phyloP scores from a whole-genome alignment of 2,888 invertebrate genomes.

The Druceiella hillmani region DNA sequence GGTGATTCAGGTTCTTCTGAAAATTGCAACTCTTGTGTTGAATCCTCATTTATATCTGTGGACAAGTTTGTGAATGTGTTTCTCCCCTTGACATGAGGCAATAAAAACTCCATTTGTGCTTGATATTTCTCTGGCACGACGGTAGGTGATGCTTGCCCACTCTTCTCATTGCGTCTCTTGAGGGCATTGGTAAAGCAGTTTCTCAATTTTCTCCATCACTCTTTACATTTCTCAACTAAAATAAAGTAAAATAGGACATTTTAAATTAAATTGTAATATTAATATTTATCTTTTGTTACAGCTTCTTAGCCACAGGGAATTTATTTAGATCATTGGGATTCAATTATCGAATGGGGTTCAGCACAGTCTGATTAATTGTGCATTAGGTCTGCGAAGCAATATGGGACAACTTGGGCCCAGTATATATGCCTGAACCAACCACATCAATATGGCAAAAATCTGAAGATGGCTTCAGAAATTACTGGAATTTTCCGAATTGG shows the following conservation, averaged over 20 bases:
- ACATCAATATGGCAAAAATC: conserved; percentile 13
- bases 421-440: conserved; percentile 15
- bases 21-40: conserved; percentile 18
- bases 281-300: conserved; percentile 9
- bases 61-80: conserved; percentile 10
- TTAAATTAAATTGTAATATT: no score
- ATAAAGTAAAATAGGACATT: conserved; percentile 15
- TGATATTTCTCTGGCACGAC: conserved; percentile 15
- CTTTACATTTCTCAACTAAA: conserved; percentile 18
- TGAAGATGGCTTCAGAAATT: conserved; percentile 14
- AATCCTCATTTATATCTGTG: conserved; percentile 13
- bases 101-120: conserved; percentile 17
- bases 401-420: conserved; percentile 13
- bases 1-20: conserved; percentile 14
- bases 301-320: conserved; percentile 9
- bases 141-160: conserved; percentile 16
- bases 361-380: conserved; percentile 13
- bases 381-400: conserved; percentile 12
- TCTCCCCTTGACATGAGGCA: conserved; percentile 12
- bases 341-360: conserved; percentile 13
- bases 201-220: conserved; percentile 20
- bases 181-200: conserved; percentile 20
- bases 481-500: conserved; percentile 19
- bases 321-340: conserved; percentile 10
- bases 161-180: conserved; percentile 19